Evolutionary conservation across 2,113 vertebrate genomes (phyloP).

Genomic region (Phasianus colchicus): DNA sequence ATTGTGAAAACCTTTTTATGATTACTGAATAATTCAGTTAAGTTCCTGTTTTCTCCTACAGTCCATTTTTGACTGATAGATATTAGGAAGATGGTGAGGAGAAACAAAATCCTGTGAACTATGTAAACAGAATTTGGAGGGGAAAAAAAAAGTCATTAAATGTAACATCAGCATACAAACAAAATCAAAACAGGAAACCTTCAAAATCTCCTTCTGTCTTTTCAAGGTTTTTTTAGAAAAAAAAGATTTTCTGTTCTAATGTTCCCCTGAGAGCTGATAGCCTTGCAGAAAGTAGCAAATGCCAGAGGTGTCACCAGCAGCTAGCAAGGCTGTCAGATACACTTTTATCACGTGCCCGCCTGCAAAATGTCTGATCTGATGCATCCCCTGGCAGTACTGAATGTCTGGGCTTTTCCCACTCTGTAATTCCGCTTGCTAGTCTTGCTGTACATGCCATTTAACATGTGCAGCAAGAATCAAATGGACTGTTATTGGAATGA

Average conservation of each 20-base stretch:
- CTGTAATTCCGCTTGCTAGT: not conserved
- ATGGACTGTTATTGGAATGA: not conserved
- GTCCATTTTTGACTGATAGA: not conserved
- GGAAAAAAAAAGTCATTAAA: not conserved
- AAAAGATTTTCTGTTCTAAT: not conserved
- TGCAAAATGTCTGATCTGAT: not conserved
- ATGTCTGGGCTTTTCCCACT: not conserved
- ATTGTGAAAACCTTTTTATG: not conserved
- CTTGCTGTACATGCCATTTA: not conserved
- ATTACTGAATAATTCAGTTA: not conserved
- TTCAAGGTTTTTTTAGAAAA: not conserved
- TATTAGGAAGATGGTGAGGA: not conserved
- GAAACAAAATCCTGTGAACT: not conserved
- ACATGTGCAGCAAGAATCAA: not conserved
- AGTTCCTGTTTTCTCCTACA: not conserved
- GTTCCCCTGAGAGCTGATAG: not conserved
- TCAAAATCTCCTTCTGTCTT: not conserved
- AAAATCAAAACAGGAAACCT: not conserved
- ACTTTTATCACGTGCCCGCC: not conserved
- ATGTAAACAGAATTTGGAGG: not conserved
- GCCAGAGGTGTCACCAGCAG: not conserved
- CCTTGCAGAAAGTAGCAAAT: slow-evolving; percentile 22
- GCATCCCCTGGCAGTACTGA: not conserved
- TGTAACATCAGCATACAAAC: not conserved
- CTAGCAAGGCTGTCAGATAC: not conserved